phyloP scores from a whole-genome alignment of 2,113 vertebrate species.

The Callaeas wilsoni region DNA sequence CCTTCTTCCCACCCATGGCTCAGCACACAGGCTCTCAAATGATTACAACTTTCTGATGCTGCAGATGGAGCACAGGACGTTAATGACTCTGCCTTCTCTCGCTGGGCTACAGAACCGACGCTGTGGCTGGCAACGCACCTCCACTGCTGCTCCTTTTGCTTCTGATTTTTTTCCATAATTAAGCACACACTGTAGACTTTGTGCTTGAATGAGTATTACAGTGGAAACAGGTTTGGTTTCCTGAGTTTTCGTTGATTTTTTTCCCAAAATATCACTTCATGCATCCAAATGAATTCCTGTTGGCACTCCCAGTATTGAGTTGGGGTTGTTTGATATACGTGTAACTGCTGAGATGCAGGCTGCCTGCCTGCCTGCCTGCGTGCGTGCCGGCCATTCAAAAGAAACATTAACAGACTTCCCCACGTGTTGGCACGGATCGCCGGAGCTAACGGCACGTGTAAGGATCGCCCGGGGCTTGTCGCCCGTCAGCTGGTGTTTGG shows the following conservation, averaged over 20 bases:
- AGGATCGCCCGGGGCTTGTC: not conserved
- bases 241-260: not conserved
- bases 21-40: not conserved
- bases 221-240: not conserved
- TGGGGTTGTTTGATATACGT: not conserved
- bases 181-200: not conserved
- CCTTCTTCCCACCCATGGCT: not conserved
- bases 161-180: not conserved
- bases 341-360: not conserved
- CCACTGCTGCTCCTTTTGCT: not conserved
- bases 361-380: not conserved
- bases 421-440: accelerated
- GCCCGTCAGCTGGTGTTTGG: accelerated
- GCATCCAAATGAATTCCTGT: not conserved
- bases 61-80: not conserved
- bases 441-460: not conserved
- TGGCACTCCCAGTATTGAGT: not conserved
- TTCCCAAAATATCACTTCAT: not conserved
- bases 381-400: too few species aligned
- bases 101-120: accelerated
- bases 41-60: not conserved
- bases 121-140: not conserved
- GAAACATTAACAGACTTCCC: not conserved
- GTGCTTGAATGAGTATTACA: not conserved
- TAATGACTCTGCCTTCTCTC: not conserved